phyloP scores from a whole-genome alignment of 2,113 vertebrate genomes.

The Menidia beryllina region DNA sequence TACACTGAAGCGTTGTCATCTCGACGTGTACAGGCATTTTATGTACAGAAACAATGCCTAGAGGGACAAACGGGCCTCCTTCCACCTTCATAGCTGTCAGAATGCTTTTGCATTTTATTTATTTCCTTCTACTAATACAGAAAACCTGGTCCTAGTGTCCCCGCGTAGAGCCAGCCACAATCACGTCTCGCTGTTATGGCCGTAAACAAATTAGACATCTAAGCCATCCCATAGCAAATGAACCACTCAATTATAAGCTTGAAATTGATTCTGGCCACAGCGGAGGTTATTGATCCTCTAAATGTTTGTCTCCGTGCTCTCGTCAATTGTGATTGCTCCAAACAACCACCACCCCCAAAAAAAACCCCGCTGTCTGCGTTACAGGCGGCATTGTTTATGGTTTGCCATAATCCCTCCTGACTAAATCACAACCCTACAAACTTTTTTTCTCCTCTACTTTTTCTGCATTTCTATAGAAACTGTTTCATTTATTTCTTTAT shows the following conservation, averaged over 20 bases:
- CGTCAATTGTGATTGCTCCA: conserved; percentile 59
- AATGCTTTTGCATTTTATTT: conserved; percentile 75
- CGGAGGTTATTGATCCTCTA: conserved; percentile 77
- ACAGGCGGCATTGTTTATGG: conserved; percentile 22
- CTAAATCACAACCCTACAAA: conserved; percentile 25
- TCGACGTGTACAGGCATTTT: conserved; percentile 51
- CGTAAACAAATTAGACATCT: conserved; percentile 78
- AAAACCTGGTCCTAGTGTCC: conserved; percentile 70
- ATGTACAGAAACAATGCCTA: conserved; percentile 71
- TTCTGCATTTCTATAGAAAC: conserved; percentile 14
- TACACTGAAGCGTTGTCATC: conserved; percentile 58
- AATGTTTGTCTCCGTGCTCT: conserved; percentile 68
- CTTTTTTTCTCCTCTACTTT: conserved; percentile 3
- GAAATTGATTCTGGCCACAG: conserved; percentile 80
- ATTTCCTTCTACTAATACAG: conserved; percentile 6
- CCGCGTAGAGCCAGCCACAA: conserved; percentile 64
- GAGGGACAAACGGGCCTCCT: conserved; percentile 72
- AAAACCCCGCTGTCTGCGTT: conserved; percentile 41
- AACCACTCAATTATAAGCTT: conserved; percentile 79
- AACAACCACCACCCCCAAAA: conserved; percentile 50
- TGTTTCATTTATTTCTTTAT: no score
- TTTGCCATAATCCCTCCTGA: conserved; percentile 31
- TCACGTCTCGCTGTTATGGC: conserved; percentile 67
- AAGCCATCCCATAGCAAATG: conserved; percentile 70
- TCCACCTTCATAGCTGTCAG: conserved; percentile 76